Evolutionary conservation across 2,797 vertebrate genomes (phyloP).

Genomic region (Naso thynnoides): DNA sequence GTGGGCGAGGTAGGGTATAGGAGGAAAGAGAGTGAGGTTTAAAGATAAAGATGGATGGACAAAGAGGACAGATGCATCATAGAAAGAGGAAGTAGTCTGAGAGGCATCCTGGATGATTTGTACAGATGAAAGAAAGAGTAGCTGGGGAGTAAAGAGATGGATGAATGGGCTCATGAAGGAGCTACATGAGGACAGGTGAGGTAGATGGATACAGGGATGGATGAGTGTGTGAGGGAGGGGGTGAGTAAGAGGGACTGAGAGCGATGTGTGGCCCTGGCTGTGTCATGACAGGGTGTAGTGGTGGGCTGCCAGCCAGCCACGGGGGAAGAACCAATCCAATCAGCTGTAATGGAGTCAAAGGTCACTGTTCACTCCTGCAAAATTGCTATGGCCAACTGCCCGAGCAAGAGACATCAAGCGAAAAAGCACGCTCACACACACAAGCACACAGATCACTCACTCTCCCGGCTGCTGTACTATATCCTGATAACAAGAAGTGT

Average conservation of each 20-base stretch:
- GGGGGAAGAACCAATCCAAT: constrained; percentile 74
- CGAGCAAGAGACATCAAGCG: constrained; percentile 47
- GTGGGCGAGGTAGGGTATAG: constrained; percentile 7
- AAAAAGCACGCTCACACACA: constrained; percentile 35
- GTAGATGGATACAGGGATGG: constrained; percentile 26
- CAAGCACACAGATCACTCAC: constrained; percentile 32
- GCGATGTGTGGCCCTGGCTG: constrained; percentile 41
- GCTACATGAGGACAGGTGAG: constrained; percentile 7
- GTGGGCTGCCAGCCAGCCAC: constrained; percentile 60
- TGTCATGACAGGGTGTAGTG: constrained; percentile 52
- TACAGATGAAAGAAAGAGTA: constrained; percentile 18
- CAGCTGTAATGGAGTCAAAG: constrained; percentile 83
- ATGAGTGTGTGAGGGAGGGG: too few relatives aligned
- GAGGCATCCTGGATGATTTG: constrained; percentile 27
- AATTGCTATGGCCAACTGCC: constrained; percentile 65
- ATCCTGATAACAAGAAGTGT: constrained; percentile 61
- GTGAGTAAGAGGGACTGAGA: constrained; percentile 6
- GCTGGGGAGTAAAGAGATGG: neutral
- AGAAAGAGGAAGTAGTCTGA: constrained; percentile 9
- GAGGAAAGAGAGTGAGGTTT: neutral
- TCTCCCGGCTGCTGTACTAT: constrained; percentile 46
- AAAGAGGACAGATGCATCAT: constrained; percentile 32
- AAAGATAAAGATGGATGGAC: constrained; percentile 38
- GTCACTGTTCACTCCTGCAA: constrained; percentile 79
- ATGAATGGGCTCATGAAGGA: neutral